Conservation (phyloP, 2,888 invertebrate genomes). For the Frankliniella fusca region DNA sequence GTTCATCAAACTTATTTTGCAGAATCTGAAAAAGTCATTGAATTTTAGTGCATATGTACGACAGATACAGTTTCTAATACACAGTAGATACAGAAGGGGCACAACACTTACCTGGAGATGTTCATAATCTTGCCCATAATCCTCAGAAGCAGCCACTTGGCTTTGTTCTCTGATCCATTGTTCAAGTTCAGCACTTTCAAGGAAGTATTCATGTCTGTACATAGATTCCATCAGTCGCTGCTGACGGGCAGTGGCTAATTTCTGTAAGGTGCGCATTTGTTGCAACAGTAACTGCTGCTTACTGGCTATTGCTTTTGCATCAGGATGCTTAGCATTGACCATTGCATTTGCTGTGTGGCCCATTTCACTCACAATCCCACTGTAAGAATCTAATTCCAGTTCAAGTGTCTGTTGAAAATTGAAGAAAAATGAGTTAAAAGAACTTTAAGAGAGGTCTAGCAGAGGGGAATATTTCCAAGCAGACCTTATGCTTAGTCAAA, state of each 20-base stretch:
- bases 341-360: conserved; percentile 78
- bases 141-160: conserved; percentile 83
- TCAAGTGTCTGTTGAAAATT: conserved; percentile 65
- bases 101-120: conserved; percentile 64
- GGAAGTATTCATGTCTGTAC: conserved; percentile 84
- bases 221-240: conserved; percentile 86
- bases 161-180: conserved; percentile 90
- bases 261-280: conserved; percentile 74
- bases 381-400: conserved; percentile 85
- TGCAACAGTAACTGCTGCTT: conserved; percentile 72
- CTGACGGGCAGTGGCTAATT: conserved; percentile 72
- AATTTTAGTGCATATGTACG: not conserved
- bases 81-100: not conserved
- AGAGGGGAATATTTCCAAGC: conserved; percentile 28
- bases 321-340: conserved; percentile 74
- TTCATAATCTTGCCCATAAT: conserved; percentile 92
- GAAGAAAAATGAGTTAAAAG: not conserved
- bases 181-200: conserved; percentile 84
- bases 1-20: conserved; percentile 87
- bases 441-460: not conserved
- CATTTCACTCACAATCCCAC: conserved; percentile 88
- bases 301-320: conserved; percentile 72
- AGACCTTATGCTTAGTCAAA: conserved; percentile 88
- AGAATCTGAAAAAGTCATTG: conserved; percentile 56
- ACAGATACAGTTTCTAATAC: not conserved